Percentiles rank a stretch among this genome's conserved stretches.
These are phyloP conservation scores for Alethe castanea DNA, from an alignment of 2,113 vertebrate species.

Conservation along the genomic window DNA sequence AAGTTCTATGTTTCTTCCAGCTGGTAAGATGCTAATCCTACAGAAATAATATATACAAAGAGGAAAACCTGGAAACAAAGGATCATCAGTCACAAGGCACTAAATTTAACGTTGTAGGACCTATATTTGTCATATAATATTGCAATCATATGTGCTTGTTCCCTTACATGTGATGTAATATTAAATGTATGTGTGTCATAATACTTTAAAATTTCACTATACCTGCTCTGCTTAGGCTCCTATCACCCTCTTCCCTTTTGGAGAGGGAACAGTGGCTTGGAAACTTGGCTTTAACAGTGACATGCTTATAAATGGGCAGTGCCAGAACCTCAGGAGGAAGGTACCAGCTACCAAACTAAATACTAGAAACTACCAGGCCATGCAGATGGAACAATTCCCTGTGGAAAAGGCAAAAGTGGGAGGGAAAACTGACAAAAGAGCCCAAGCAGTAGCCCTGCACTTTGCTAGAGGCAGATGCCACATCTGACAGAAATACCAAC, in stretches of 20 bases:
- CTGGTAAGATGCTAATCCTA: constrained; percentile 45
- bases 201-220: constrained; percentile 40
- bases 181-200: constrained; percentile 55
- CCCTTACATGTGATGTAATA: constrained; percentile 53
- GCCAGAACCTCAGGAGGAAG: neutral
- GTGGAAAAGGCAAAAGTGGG: neutral
- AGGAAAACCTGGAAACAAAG: constrained; percentile 53
- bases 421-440: neutral
- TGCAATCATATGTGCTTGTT: constrained; percentile 25
- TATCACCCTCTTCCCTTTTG: neutral
- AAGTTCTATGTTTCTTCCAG: constrained; percentile 56
- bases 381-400: neutral
- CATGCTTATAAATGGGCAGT: neutral
- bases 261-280: neutral
- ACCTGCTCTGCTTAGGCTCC: neutral
- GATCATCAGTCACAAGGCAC: constrained; percentile 16
- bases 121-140: constrained; percentile 33
- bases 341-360: neutral
- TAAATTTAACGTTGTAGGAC: constrained; percentile 26
- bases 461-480: constrained; percentile 15
- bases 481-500: constrained; percentile 3
- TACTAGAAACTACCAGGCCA: neutral
- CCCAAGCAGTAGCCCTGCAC: neutral
- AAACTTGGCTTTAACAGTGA: neutral
- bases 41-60: constrained; percentile 34